Percentiles rank a stretch among this genome's conserved stretches.
Conservation (phyloP, 2,113 vertebrate species). For the Pandion haliaetus region DNA sequence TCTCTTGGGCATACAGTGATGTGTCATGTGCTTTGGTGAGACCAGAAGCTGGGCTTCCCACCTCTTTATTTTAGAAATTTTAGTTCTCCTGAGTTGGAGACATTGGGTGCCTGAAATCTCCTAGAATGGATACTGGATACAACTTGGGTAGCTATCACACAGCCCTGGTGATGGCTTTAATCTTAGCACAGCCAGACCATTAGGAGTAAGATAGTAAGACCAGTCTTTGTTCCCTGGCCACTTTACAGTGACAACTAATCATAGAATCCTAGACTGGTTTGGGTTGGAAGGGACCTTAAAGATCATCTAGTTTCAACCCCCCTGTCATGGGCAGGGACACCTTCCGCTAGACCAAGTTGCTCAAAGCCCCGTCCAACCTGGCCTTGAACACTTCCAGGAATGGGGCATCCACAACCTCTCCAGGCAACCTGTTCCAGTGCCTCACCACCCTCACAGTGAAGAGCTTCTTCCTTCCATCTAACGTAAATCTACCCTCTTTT, state of each 20-base stretch:
- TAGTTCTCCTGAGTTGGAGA: background rate
- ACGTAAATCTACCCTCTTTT: no score
- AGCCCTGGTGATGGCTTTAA: background rate
- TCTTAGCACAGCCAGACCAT: background rate
- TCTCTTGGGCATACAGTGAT: background rate
- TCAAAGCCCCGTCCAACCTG: no score
- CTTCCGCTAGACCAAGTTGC: no score
- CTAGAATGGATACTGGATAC: background rate
- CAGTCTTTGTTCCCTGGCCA: background rate
- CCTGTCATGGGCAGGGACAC: no score
- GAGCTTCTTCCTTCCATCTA: no score
- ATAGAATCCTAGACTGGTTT: no score
- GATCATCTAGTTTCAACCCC: no score
- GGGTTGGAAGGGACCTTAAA: no score
- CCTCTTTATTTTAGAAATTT: background rate
- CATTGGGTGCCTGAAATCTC: background rate
- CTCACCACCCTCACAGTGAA: no score
- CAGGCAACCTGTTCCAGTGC: no score
- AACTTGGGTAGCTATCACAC: background rate
- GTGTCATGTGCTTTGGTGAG: background rate
- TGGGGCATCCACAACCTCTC: no score
- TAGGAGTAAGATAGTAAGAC: background rate
- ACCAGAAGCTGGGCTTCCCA: background rate
- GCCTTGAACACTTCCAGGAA: no score
- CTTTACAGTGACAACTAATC: background rate